A percentile compares a stretch with the other conserved stretches of the same genome.
Evolutionary conservation across 2,888 invertebrate species (phyloP).

Genomic region (Amblyteles armatorius): DNA sequence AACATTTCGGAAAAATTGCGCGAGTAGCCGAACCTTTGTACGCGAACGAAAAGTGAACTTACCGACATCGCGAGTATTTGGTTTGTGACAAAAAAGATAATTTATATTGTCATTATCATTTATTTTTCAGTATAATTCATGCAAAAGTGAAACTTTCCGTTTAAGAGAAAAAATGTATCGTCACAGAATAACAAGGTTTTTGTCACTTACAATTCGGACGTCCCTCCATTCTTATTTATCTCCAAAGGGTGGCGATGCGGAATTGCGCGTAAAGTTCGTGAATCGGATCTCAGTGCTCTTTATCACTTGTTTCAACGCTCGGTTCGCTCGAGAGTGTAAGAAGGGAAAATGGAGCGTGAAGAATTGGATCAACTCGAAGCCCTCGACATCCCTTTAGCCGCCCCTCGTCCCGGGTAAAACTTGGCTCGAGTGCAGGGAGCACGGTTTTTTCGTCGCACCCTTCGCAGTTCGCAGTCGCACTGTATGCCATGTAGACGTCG

Average conservation of each 20-base stretch:
- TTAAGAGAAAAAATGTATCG: background rate
- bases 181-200: no score
- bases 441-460: conserved; percentile 41
- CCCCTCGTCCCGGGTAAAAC: conserved; percentile 27
- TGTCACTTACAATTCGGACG: background rate
- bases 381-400: conserved; percentile 24
- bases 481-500: background rate
- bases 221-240: background rate
- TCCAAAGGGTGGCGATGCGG: background rate
- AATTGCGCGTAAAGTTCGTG: background rate
- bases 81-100: background rate
- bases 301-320: conserved; percentile 5
- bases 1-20: no score
- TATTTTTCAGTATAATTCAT: no score
- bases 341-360: conserved; percentile 55
- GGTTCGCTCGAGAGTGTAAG: conserved; percentile 28
- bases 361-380: conserved; percentile 49
- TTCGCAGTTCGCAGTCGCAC: conserved; percentile 16
- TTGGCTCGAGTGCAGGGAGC: background rate
- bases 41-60: background rate
- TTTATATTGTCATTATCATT: background rate
- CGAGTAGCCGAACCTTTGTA: background rate
- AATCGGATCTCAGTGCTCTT: conserved; percentile 15
- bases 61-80: background rate
- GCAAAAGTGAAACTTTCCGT: background rate